Evolutionary conservation across 2,888 invertebrate species (phyloP).

Genomic region (Apamea sordens): DNA sequence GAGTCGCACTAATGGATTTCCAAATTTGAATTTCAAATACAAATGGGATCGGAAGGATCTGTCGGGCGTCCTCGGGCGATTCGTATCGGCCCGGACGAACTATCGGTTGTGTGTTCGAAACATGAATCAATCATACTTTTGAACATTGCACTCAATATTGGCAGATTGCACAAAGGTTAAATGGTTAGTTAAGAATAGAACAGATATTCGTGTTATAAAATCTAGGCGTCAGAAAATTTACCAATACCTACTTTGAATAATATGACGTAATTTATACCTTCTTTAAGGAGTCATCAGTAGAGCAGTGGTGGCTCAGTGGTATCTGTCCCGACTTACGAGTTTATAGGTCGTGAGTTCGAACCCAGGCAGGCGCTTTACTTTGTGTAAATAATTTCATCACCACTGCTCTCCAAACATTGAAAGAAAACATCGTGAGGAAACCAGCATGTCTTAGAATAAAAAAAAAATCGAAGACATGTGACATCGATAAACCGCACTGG

Average conservation of each 20-base stretch:
- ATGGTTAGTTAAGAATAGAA: neutral
- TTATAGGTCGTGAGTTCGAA: neutral
- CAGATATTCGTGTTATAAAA: neutral
- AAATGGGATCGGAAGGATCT: slow-evolving; percentile 83
- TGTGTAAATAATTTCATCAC: neutral
- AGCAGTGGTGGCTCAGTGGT: neutral
- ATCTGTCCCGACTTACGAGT: neutral
- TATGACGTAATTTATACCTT: neutral
- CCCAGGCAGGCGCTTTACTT: neutral
- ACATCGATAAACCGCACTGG: neutral
- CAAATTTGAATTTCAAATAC: slow-evolving; percentile 88
- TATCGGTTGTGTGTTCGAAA: slow-evolving; percentile 52
- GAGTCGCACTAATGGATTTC: slow-evolving; percentile 89
- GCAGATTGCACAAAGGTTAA: slow-evolving; percentile 29
- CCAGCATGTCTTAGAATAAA: neutral
- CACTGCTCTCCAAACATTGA: neutral
- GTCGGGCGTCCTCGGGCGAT: slow-evolving; percentile 68
- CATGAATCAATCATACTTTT: slow-evolving; percentile 59
- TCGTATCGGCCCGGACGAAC: slow-evolving; percentile 40
- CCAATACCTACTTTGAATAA: neutral
- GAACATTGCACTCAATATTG: slow-evolving; percentile 18
- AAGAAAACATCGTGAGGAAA: neutral
- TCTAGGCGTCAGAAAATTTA: neutral
- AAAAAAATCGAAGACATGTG: neutral
- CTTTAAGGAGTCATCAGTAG: neutral